A percentile compares a stretch with the other conserved stretches of the same genome.
Conservation (phyloP, 2,797 vertebrate genomes). For the Cheirogaleus major region DNA sequence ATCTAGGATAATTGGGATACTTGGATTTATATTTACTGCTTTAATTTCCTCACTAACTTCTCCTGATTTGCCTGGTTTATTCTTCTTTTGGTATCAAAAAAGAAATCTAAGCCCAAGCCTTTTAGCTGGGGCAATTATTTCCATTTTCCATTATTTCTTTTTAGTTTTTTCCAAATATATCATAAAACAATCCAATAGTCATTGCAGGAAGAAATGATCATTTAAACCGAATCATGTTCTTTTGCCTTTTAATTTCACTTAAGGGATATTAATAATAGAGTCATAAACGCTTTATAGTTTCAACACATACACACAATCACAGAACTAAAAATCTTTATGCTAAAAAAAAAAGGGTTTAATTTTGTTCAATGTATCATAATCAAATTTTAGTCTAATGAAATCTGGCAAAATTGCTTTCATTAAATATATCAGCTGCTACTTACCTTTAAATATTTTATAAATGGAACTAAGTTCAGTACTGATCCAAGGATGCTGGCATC, state of each 20-base stretch:
- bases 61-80: slow-evolving; percentile 55
- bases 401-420: slow-evolving; percentile 55
- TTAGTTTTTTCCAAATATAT: slow-evolving; percentile 64
- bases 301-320: slow-evolving; percentile 56
- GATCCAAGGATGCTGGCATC: slow-evolving; percentile 78
- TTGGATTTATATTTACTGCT: slow-evolving; percentile 65
- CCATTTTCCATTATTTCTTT: slow-evolving; percentile 66
- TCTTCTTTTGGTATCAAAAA: slow-evolving; percentile 61
- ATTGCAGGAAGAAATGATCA: slow-evolving; percentile 68
- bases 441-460: slow-evolving; percentile 84
- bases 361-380: slow-evolving; percentile 55
- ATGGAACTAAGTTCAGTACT: slow-evolving; percentile 80
- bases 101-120: slow-evolving; percentile 51
- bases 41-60: slow-evolving; percentile 68
- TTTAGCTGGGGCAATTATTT: slow-evolving; percentile 66
- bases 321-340: slow-evolving; percentile 63
- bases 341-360: background rate
- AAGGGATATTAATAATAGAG: slow-evolving; percentile 62
- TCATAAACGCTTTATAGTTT: slow-evolving; percentile 75
- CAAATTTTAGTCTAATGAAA: slow-evolving; percentile 54
- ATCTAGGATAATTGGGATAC: slow-evolving; percentile 58
- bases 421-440: slow-evolving; percentile 79
- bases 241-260: slow-evolving; percentile 76
- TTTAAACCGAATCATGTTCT: slow-evolving; percentile 68
- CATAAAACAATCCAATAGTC: slow-evolving; percentile 64